Conservation (phyloP, 2,888 invertebrate genomes). For the Biston stratarius region DNA sequence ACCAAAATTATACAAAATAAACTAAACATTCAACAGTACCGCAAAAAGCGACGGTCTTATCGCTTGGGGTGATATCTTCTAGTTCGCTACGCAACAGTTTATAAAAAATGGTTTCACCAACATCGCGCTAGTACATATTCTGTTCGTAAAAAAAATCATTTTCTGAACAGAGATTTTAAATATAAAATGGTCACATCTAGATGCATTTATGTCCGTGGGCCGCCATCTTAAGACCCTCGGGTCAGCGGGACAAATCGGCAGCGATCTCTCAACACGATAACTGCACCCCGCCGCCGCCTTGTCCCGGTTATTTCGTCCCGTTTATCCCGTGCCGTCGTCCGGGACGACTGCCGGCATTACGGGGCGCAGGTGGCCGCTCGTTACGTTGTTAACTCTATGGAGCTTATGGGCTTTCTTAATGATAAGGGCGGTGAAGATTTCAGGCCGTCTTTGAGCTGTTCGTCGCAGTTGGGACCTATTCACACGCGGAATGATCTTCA, state of each 20-base stretch:
- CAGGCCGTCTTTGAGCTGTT: neutral
- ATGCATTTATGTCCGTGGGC: slow-evolving; percentile 12
- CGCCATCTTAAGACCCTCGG: slow-evolving; percentile 15
- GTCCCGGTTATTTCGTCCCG: slow-evolving; percentile 27
- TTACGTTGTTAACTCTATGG: slow-evolving; percentile 26
- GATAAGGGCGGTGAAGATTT: slow-evolving; percentile 17
- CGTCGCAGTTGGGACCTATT: no score
- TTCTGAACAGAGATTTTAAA: neutral
- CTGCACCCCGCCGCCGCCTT: slow-evolving; percentile 35
- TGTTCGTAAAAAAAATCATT: no score
- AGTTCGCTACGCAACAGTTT: no score
- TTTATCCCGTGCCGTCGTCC: slow-evolving; percentile 33
- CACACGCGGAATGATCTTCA: no score
- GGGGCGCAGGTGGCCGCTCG: slow-evolving; percentile 36
- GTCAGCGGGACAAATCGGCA: slow-evolving; percentile 43
- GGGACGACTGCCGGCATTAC: slow-evolving; percentile 34
- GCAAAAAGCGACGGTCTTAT: no score
- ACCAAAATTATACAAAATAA: no score
- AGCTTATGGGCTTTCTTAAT: slow-evolving; percentile 21
- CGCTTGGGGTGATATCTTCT: no score
- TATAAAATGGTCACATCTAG: slow-evolving; percentile 16
- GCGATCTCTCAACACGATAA: slow-evolving; percentile 45
- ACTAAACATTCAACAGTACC: no score
- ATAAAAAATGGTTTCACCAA: no score
- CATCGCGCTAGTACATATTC: no score